Conservation (phyloP, 2,113 vertebrate genomes). For the Syngnathus floridae region DNA sequence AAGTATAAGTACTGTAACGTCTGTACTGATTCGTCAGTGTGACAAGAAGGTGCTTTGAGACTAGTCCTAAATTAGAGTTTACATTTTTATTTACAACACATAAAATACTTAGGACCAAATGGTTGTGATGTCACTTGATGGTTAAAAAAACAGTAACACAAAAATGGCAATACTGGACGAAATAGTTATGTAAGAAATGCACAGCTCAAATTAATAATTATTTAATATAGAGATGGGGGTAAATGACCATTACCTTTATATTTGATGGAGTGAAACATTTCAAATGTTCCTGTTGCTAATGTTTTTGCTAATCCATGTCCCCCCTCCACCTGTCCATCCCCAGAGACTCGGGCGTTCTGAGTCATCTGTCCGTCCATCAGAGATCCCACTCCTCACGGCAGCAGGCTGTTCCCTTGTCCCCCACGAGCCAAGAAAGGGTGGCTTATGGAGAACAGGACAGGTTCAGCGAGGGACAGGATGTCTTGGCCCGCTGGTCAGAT, state of each 20-base stretch:
- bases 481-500: slow-evolving; percentile 98
- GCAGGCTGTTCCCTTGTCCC: slow-evolving; percentile 79
- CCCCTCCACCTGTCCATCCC: no score
- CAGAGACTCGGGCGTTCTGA: slow-evolving; percentile 89
- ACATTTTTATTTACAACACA: no score
- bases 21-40: no score
- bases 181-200: no score
- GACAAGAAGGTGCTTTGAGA: no score
- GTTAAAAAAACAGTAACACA: neutral
- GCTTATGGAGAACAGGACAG: slow-evolving; percentile 82
- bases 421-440: slow-evolving; percentile 77
- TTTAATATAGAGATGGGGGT: no score
- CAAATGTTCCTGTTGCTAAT: neutral
- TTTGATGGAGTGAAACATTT: neutral
- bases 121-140: no score
- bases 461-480: slow-evolving; percentile 97
- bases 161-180: neutral
- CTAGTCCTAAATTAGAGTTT: no score
- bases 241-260: neutral
- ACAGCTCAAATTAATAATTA: no score
- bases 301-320: neutral
- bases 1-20: neutral
- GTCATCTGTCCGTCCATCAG: slow-evolving; percentile 90
- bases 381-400: slow-evolving; percentile 81
- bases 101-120: no score